Base-by-base conservation (phyloP, 2,797 vertebrate species). In the Phoeniculus purpureus region DNA sequence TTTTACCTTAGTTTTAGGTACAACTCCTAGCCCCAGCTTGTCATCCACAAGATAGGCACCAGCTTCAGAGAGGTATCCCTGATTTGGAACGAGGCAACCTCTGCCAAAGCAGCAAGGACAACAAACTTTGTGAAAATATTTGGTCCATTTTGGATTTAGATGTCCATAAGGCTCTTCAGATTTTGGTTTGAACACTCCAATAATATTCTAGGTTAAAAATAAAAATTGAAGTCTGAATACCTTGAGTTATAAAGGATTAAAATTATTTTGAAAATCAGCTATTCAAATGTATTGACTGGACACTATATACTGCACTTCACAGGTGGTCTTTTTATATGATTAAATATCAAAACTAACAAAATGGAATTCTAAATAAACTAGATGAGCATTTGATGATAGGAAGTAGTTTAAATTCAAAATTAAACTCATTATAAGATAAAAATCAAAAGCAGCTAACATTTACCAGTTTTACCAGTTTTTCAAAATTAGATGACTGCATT, bases 61-160 rank as follows among this genome's bases (percentile, higher is more conserved):
- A 25, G 98, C 98, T 96, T 99, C 99, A 7, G 99, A 99, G 76
- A 99, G 98, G 97, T 99, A 99, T 52, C 99, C 99, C 97, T 99
- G 99, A 96, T 99, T 99, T 23, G 99, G 99, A 94, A 99, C 80
- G 52, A 99, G 98, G 97, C 99, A 99, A 94, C 99, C 98, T 94
- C 99, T 98, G 51, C 99, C 99, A 80, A 99, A 99, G 96, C 99
- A 99, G 96, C 99, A 99, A 17, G 99, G 99, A 90, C 99, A 99
- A 96, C 98, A 99, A 61, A 99, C 96, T 98, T 99, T 99, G 95
- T 99, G 99, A 96, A 99, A 98, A 82, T 99, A 99, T 98, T 99
- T 99, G 98, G 99, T 99, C 99, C 99, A 99, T 96, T 99, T 99
- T 67, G 99, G 99, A 96, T 99, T 99, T 82, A 99, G 98, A 70